These are phyloP conservation scores for Acholoe squamosa DNA, from an alignment of 2,888 invertebrate genomes.

Conservation along the genomic window DNA sequence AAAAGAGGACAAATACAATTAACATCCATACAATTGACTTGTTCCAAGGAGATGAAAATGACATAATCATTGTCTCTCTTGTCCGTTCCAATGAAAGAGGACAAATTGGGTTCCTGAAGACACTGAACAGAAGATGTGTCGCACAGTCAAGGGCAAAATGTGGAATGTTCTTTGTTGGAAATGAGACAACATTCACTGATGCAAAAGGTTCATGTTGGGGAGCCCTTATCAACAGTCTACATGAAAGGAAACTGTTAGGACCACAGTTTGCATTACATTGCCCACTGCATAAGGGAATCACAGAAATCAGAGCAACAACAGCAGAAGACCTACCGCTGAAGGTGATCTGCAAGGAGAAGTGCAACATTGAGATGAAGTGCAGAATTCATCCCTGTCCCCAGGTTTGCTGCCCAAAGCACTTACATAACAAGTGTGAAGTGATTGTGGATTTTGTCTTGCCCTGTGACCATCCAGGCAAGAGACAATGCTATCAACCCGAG, in stretches of 20 bases:
- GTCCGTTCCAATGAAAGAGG: conserved; percentile 74
- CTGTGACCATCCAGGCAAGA: conserved; percentile 63
- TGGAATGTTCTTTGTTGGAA: conserved; percentile 69
- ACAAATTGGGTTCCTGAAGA: conserved; percentile 79
- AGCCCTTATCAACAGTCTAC: conserved; percentile 43
- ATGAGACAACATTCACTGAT: conserved; percentile 58
- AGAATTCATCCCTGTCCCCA: conserved; percentile 50
- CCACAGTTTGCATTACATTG: conserved; percentile 54
- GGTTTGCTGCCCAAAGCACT: conserved; percentile 62
- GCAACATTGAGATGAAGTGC: conserved; percentile 60
- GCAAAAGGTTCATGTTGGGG: not conserved
- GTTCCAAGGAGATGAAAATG: conserved; percentile 77
- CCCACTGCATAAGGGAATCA: conserved; percentile 62
- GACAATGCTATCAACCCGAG: conserved; percentile 50
- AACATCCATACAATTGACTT: conserved; percentile 72
- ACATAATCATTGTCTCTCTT: conserved; percentile 75
- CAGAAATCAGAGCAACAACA: conserved; percentile 64
- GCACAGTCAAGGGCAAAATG: conserved; percentile 73
- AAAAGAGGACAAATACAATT: not conserved
- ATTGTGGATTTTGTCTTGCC: conserved; percentile 57
- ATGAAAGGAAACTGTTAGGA: not conserved
- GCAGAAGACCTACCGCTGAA: conserved; percentile 44
- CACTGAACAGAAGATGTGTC: conserved; percentile 79
- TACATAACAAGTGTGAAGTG: conserved; percentile 44
- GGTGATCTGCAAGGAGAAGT: conserved; percentile 58